phyloP scores from a whole-genome alignment of 2,113 vertebrate genomes.

The Trogon melanurus region DNA sequence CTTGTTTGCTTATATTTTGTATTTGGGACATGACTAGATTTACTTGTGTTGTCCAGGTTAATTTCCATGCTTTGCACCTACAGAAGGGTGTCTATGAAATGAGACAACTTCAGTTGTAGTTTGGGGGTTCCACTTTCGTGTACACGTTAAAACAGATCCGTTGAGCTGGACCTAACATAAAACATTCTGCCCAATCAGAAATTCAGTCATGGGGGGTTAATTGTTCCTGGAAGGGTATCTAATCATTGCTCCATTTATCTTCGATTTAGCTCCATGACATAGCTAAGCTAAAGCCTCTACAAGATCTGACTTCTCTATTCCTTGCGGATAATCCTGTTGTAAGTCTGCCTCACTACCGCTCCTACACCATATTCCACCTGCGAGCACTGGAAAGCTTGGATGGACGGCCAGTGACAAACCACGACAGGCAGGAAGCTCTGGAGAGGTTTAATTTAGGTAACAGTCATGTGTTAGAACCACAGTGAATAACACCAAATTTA shows the following conservation, averaged over 20 bases:
- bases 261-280: conserved; percentile 83
- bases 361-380: conserved; percentile 84
- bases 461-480: not conserved
- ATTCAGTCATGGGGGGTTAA: not conserved
- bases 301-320: conserved; percentile 81
- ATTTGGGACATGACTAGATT: not conserved
- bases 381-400: conserved; percentile 82
- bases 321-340: conserved; percentile 83
- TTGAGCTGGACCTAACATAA: not conserved
- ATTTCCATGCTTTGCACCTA: not conserved
- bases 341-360: conserved; percentile 81
- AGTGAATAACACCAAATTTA: not conserved
- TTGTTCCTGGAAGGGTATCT: not conserved
- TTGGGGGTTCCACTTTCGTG: not conserved
- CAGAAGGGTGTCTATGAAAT: not conserved
- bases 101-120: not conserved
- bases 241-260: not conserved
- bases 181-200: not conserved
- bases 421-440: conserved; percentile 81
- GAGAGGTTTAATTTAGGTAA: conserved; percentile 87
- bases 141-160: not conserved
- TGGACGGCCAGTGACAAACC: conserved; percentile 77
- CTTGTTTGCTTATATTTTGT: not conserved
- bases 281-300: conserved; percentile 83
- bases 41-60: not conserved